Evolutionary conservation across 2,113 vertebrate species (phyloP).

Genomic region (Casuarius casuarius): DNA sequence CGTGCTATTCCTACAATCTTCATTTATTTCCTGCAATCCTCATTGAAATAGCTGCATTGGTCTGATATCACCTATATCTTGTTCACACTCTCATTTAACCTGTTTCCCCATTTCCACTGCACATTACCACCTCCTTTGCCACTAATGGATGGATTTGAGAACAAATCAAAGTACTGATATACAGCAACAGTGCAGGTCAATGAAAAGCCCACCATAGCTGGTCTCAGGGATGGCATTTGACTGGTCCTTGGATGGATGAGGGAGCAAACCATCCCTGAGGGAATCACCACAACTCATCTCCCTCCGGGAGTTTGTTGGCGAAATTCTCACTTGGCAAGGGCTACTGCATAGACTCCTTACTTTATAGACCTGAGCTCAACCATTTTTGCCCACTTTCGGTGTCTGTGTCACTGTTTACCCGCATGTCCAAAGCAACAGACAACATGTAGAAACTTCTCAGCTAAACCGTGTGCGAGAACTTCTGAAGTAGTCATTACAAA

Average conservation of each 20-base stretch:
- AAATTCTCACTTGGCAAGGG: not conserved
- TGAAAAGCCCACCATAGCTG: fast-evolving
- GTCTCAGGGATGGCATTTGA: not conserved
- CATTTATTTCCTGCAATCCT: not conserved
- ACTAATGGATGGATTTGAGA: not conserved
- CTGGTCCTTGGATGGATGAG: not conserved
- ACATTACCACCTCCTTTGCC: not conserved
- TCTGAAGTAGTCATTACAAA: not conserved
- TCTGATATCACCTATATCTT: not conserved
- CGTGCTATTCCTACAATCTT: not conserved
- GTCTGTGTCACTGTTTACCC: not conserved
- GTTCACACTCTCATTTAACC: not conserved
- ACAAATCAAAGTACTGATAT: not conserved
- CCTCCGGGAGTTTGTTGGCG: not conserved
- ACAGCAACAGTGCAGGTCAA: not conserved
- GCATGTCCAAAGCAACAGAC: not conserved
- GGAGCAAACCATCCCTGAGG: not conserved
- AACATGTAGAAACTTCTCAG: not conserved
- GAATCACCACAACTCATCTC: not conserved
- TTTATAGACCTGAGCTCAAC: not conserved
- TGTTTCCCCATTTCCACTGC: not conserved
- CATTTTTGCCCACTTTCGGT: not conserved
- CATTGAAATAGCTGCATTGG: not conserved
- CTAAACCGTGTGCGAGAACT: not conserved
- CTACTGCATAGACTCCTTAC: not conserved